Evolutionary conservation across 2,113 vertebrate genomes (phyloP).

Genomic region (Nycticorax nycticorax): DNA sequence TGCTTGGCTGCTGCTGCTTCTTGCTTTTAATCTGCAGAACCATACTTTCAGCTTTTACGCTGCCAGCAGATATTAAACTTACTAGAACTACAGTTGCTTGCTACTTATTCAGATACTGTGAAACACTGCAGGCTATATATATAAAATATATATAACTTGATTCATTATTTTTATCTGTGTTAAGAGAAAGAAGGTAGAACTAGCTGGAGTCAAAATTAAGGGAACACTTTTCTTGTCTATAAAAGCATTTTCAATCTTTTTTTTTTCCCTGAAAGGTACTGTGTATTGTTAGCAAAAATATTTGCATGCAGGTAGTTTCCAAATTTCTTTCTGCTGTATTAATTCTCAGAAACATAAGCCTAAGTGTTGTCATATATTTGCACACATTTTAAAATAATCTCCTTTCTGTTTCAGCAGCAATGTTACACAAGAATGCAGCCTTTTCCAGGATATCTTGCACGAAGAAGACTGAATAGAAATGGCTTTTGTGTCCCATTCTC

Average conservation of each 20-base stretch:
- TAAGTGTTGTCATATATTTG: neutral
- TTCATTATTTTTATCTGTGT: neutral
- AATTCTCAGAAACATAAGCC: neutral
- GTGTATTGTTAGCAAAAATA: neutral
- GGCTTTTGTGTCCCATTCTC: slow-evolving; percentile 42
- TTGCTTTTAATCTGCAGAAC: neutral
- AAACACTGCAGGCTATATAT: neutral
- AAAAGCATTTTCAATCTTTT: neutral
- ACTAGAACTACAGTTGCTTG: neutral
- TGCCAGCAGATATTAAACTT: neutral
- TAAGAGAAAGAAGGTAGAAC: neutral
- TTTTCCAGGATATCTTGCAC: slow-evolving; percentile 29
- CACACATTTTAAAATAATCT: neutral
- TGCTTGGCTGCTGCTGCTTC: neutral
- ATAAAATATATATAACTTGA: too few relatives aligned
- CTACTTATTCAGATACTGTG: neutral
- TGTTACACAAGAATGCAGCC: neutral
- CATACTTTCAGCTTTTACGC: neutral
- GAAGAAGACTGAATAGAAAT: slow-evolving; percentile 19
- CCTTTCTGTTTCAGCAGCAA: slow-evolving; percentile 59
- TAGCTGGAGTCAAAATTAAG: neutral
- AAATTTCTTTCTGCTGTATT: neutral
- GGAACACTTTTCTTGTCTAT: neutral
- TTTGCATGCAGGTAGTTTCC: neutral
- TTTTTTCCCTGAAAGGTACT: neutral